Percentiles rank a stretch among this genome's conserved stretches.
Conservation (phyloP, 1,140 invertebrate species). For the Contarinia nasturtii region DNA sequence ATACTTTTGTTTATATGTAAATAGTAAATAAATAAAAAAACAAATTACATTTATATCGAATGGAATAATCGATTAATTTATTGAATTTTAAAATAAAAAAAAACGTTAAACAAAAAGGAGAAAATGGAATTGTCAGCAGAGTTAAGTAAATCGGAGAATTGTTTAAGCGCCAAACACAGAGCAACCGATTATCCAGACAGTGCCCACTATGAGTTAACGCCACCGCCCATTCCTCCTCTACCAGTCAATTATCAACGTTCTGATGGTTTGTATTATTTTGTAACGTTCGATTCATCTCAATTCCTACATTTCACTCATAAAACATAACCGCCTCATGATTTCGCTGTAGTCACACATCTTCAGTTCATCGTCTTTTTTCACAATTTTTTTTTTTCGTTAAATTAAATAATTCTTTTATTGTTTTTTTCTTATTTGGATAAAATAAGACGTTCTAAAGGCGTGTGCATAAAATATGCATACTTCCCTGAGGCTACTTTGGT, state of each 20-base stretch:
- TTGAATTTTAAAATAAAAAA: background rate
- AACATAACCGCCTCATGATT: too few relatives aligned
- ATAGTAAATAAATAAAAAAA: conserved; percentile 10
- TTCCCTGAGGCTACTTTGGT: too few relatives aligned
- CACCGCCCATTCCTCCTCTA: conserved; percentile 38
- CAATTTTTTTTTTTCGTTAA: background rate
- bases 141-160: conserved; percentile 3
- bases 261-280: conserved; percentile 19
- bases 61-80: background rate
- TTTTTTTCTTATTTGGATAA: too few relatives aligned
- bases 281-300: background rate
- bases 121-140: background rate
- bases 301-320: background rate
- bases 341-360: too few relatives aligned
- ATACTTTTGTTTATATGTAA: conserved; percentile 7
- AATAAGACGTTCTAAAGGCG: too few relatives aligned
- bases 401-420: background rate
- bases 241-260: conserved; percentile 35
- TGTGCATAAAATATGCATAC: too few relatives aligned
- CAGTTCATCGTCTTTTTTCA: too few relatives aligned
- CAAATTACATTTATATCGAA: conserved; percentile 5
- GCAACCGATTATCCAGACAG: conserved; percentile 11
- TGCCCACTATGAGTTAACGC: conserved; percentile 19
- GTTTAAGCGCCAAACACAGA: background rate
- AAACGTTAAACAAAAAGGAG: background rate